These are phyloP conservation scores for Hexactinellida sp. DNA, from an alignment of 37 sponge, comb jelly and placozoan genomes.

Conservation along the genomic window DNA sequence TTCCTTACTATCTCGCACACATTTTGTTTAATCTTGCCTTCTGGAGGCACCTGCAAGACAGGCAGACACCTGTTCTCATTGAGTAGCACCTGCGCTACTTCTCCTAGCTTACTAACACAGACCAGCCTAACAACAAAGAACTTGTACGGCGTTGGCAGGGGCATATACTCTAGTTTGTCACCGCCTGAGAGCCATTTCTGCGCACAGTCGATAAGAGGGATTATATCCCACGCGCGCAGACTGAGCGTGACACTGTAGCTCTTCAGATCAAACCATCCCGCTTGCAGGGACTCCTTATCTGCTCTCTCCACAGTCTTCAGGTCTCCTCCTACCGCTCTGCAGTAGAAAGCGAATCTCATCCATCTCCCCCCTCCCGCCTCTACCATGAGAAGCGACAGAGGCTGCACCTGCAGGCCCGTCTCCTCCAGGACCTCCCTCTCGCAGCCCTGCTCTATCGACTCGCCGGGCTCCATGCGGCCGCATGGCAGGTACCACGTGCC, in stretches of 20 bases:
- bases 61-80: not conserved
- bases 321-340: constrained; percentile 45
- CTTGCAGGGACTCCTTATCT: constrained; percentile 77
- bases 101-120: not conserved
- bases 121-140: not conserved
- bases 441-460: constrained; percentile 39
- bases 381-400: constrained; percentile 43
- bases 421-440: constrained; percentile 78
- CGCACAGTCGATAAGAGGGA: not conserved
- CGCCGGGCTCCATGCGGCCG: constrained; percentile 54
- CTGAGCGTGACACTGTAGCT: not conserved
- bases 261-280: constrained; percentile 47
- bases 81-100: not conserved
- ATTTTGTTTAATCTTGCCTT: not conserved
- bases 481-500: constrained; percentile 90
- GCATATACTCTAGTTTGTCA: not conserved
- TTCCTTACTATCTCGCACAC: not conserved
- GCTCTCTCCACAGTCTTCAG: constrained; percentile 55
- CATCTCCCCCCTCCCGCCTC: constrained; percentile 35
- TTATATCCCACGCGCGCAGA: not conserved
- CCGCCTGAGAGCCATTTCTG: not conserved
- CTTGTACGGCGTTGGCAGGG: not conserved
- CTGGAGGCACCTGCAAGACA: not conserved
- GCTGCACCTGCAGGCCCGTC: constrained; percentile 61
- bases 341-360: constrained; percentile 48